Percentiles rank a stretch among this genome's conserved stretches.
These are phyloP conservation scores for Sitophilus oryzae DNA, from an alignment of 1,140 invertebrate species.

Conservation along the genomic window DNA sequence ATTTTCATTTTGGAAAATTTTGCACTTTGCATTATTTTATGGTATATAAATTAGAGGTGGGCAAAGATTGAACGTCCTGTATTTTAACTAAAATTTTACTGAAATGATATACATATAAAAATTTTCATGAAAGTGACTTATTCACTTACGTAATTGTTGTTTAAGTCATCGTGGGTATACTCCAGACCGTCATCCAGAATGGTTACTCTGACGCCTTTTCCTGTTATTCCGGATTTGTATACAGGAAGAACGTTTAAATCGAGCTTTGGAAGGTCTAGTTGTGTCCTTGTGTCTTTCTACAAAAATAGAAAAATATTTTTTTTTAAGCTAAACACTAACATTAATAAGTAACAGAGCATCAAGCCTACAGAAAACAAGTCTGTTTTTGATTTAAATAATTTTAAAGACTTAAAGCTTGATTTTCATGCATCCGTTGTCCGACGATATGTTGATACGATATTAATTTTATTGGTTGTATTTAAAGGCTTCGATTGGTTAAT, in stretches of 20 bases:
- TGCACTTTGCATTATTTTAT: neutral
- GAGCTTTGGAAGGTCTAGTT: slow-evolving; percentile 54
- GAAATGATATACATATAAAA: neutral
- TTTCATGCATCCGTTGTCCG: no score
- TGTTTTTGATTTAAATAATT: no score
- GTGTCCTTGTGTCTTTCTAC: slow-evolving; percentile 60
- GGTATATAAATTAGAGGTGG: neutral
- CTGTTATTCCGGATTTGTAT: slow-evolving; percentile 73
- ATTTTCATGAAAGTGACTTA: neutral
- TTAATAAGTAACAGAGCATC: no score
- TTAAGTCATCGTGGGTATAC: slow-evolving; percentile 72
- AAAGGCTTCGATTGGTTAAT: no score
- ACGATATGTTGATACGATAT: no score
- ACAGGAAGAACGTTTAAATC: slow-evolving; percentile 74
- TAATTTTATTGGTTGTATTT: no score
- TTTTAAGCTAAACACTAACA: slow-evolving; percentile 7
- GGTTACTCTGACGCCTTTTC: slow-evolving; percentile 70
- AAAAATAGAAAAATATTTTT: slow-evolving; percentile 30
- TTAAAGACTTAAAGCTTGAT: no score
- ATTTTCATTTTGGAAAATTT: no score
- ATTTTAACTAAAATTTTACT: neutral
- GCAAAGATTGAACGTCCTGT: no score
- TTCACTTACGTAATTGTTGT: slow-evolving; percentile 69
- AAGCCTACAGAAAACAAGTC: no score
- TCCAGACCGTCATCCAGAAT: slow-evolving; percentile 86